phyloP scores from a whole-genome alignment of 2,113 vertebrate species.

The Onychostruthus taczanowskii region DNA sequence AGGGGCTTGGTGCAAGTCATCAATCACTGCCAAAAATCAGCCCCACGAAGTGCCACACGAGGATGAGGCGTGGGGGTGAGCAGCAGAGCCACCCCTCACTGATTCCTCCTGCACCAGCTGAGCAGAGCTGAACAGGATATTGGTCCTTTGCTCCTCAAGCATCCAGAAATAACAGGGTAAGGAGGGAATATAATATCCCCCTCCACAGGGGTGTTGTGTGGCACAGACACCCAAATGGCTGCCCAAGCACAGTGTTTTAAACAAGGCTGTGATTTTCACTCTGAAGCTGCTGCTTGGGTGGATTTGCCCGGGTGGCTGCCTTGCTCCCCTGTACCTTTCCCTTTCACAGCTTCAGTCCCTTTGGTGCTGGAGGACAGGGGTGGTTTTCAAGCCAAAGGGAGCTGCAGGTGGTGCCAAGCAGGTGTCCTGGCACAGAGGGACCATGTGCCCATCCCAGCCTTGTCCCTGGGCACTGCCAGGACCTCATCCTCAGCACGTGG shows the following conservation, averaged over 20 bases:
- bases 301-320: background rate
- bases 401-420: background rate
- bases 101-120: background rate
- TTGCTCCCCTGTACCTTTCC: background rate
- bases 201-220: background rate
- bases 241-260: background rate
- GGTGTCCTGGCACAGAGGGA: background rate
- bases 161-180: slow-evolving; percentile 39
- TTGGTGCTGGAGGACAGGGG: background rate
- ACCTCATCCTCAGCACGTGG: background rate
- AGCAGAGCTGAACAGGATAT: background rate
- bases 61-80: background rate
- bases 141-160: slow-evolving; percentile 35
- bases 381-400: background rate
- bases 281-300: background rate
- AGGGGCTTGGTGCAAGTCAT: background rate
- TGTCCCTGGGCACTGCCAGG: background rate
- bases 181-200: background rate
- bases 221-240: background rate
- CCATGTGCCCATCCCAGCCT: background rate
- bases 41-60: background rate
- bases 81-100: background rate
- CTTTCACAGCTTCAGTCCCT: background rate
- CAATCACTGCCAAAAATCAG: slow-evolving; percentile 3
- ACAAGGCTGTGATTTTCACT: background rate